Base-by-base conservation (phyloP, 1,140 invertebrate species). In the Dinoponera quadriceps region DNA sequence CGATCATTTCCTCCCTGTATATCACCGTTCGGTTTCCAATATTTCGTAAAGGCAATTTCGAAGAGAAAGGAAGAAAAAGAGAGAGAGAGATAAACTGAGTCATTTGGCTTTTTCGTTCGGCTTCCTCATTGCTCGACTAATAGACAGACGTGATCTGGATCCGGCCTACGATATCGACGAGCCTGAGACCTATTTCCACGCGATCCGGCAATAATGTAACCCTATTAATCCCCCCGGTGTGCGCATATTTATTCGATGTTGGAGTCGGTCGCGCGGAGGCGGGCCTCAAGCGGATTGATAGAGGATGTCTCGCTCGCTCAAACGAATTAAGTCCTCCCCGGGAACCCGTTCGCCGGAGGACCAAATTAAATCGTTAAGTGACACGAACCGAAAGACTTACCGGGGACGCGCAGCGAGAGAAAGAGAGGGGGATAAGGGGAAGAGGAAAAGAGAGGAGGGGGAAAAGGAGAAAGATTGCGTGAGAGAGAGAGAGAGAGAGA, bases 91-190 rank as follows among this genome's bases (percentile, higher is more conserved):
- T 4, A 22, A 68, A 33, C 3, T 14, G 33, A 74, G n/a, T 44
- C 22, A 54, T 0, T 68, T 54, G 13, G 16, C 38, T 9, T 77
- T 51, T 44, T 57, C 33, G 3, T 69, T 78, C 51, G 7, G 54
- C 48, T 69, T 69, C 11, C 49, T 78, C 22, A 27, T 78, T 48
- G 51, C 33, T 78, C 22, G 75, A 78, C 63, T 55, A 44, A 3
- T 9, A n/a, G n/a, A 11, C 38, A 78, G 63, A 16, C 60, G 49
- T 71, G 65, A 80, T 78, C 29, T 68, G 51, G 63, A 78, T 80
- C 65, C 51, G 75, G 75, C 75, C 75, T 80, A 80, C 27, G 25
- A 78, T 75, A 75, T 69, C 38, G 75, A 78, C 68, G 20, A n/a
- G 38, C 22, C 48, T 71, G 14, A 48, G 25, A 5, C 14, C 25